Percentiles rank a stretch among this genome's conserved stretches.
Conservation (phyloP, 2,113 vertebrate genomes). For the Salvelinus alpinus region DNA sequence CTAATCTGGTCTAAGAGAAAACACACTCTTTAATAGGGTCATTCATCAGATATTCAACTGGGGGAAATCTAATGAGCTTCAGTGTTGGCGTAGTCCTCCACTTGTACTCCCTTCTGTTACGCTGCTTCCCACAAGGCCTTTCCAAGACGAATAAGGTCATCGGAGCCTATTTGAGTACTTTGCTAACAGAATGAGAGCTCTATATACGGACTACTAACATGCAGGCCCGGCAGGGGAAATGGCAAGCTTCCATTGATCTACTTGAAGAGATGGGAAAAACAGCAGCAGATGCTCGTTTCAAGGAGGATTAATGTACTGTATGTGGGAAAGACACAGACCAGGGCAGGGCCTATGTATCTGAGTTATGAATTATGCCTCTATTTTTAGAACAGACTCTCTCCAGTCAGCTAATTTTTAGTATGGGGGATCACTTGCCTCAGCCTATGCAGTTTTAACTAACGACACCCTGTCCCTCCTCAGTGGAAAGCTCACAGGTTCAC, state of each 20-base stretch:
- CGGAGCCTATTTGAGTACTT: neutral
- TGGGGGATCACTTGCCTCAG: conserved; percentile 25
- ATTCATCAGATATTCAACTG: conserved; percentile 8
- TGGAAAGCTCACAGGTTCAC: conserved; percentile 50
- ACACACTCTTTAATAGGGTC: conserved; percentile 5
- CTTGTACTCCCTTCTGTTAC: neutral
- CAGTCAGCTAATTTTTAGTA: conserved; percentile 44
- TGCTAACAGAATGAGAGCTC: conserved; percentile 3
- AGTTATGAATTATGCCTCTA: conserved; percentile 37
- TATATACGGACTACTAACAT: neutral
- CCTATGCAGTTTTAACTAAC: conserved; percentile 27
- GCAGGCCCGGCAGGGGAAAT: neutral
- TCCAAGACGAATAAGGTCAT: conserved; percentile 1
- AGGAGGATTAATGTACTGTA: conserved; percentile 20
- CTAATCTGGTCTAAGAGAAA: conserved; percentile 13
- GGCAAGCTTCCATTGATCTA: conserved; percentile 9
- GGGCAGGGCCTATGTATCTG: conserved; percentile 7
- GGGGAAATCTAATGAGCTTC: neutral
- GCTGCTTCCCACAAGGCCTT: neutral
- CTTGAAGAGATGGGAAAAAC: neutral
- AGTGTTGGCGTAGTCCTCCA: neutral
- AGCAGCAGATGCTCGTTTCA: neutral
- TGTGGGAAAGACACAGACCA: conserved; percentile 16
- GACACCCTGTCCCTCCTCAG: conserved; percentile 48
- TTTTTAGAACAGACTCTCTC: conserved; percentile 38